These are phyloP conservation scores for Falco rusticolus DNA, from an alignment of 2,797 vertebrate genomes.

Conservation along the genomic window DNA sequence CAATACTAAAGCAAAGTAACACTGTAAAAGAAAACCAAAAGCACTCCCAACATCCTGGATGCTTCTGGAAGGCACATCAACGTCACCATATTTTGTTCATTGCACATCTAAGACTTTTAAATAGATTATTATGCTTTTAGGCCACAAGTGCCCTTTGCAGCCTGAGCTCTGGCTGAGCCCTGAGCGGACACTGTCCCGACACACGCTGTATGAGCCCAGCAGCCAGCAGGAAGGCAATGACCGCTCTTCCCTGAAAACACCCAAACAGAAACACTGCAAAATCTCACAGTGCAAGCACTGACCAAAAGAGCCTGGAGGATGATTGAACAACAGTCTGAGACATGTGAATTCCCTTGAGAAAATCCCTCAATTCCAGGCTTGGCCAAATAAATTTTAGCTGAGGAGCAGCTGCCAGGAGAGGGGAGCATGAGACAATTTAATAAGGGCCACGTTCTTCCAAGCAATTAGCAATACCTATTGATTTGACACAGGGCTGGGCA, in stretches of 20 bases:
- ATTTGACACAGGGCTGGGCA: background rate
- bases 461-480: background rate
- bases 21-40: background rate
- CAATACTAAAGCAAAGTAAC: background rate
- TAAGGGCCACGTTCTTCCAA: background rate
- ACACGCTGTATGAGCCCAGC: background rate
- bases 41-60: background rate
- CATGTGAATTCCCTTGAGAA: background rate
- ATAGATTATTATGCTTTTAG: background rate
- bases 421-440: background rate
- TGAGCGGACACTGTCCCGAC: accelerated
- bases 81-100: background rate
- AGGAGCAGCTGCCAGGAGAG: background rate
- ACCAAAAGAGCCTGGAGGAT: background rate
- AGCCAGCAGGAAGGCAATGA: background rate
- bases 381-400: background rate
- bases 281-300: background rate
- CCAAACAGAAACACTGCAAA: background rate
- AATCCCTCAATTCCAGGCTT: background rate
- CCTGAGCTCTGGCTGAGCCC: background rate
- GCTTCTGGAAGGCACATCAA: background rate
- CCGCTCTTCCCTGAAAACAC: background rate
- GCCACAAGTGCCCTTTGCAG: constrained; percentile 3
- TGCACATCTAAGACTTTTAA: constrained; percentile 6
- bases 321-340: background rate